Base-by-base conservation (phyloP, 1,140 invertebrate genomes). In the Adoxophyes honmai region DNA sequence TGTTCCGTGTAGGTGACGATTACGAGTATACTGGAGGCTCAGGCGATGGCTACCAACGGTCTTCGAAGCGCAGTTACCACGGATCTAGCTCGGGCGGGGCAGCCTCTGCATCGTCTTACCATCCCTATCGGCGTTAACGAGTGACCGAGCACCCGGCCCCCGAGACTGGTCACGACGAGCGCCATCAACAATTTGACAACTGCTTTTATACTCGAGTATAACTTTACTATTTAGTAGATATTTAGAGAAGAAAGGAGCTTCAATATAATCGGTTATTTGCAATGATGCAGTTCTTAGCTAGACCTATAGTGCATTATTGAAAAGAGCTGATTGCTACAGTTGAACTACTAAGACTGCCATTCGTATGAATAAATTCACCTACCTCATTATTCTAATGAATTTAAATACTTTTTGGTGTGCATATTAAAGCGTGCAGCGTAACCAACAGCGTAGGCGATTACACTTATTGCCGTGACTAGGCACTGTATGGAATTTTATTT, bases 61-160 rank as follows among this genome's bases (percentile, higher is more conserved):
- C 81, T 16, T 78, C 87, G 21, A 87, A 86, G 66, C 81, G 83
- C 42, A 81, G 77, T 64, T 74, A 86, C 69, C 81, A 85, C 62
- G 78, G 72, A 14, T 66, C 80, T 10, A 76, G 80, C 16, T 62
- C 66, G 33, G 70, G 78, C 52, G 70, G 77, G 34, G 57, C 71
- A 11, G 76, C 81, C n/a, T 78, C 87, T 14, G 79, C 79, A 16
- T 70, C 83, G 1, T 88, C 88, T 4, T 89, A 87, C 70, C 88
- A 88, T 64, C 88, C 88, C 52, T 89, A 89, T 68, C 61, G 88
- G 60, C 88, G 88, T 71, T 87, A 87, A 69, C 48, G 68, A 73
- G 48, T 79, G 57, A 66, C 34, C 63, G 52, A n/a, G n/a, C 38
- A 3, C 44, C 8, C 6, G 37, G n/a, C 13, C 51, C 10, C 1